These are phyloP conservation scores for Python bivittatus DNA, from an alignment of 2,113 vertebrate genomes.

Conservation along the genomic window DNA sequence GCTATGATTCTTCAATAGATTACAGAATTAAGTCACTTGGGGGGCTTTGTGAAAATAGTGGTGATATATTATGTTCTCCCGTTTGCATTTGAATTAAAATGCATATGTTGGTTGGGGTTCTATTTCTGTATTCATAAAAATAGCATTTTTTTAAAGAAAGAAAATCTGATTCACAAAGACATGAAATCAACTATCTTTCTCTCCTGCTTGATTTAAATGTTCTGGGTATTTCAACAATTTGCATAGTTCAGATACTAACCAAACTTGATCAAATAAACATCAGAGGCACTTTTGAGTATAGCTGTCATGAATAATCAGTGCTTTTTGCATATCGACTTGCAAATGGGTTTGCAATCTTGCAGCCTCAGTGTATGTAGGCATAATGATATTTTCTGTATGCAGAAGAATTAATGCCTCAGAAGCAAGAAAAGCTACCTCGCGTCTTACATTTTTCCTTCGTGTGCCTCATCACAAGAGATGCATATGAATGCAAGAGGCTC, in stretches of 20 bases:
- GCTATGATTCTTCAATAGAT: too few relatives aligned
- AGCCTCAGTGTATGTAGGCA: background rate
- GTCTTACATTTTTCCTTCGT: background rate
- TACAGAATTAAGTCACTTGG: too few relatives aligned
- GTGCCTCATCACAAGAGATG: background rate
- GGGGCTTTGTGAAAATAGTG: too few relatives aligned
- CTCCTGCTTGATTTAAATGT: background rate
- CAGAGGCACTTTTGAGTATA: background rate
- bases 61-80: background rate
- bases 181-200: background rate
- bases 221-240: background rate
- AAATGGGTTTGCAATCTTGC: background rate
- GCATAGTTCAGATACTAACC: background rate
- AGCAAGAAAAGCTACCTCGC: background rate
- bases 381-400: background rate
- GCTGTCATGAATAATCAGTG: background rate
- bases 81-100: background rate
- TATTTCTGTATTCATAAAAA: background rate
- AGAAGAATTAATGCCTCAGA: background rate
- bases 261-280: background rate
- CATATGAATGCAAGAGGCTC: background rate
- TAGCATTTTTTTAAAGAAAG: background rate
- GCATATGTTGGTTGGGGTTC: background rate
- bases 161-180: background rate
- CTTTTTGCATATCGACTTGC: background rate